phyloP scores from a whole-genome alignment of 1,140 invertebrate genomes.

The Meteorus sp. region DNA sequence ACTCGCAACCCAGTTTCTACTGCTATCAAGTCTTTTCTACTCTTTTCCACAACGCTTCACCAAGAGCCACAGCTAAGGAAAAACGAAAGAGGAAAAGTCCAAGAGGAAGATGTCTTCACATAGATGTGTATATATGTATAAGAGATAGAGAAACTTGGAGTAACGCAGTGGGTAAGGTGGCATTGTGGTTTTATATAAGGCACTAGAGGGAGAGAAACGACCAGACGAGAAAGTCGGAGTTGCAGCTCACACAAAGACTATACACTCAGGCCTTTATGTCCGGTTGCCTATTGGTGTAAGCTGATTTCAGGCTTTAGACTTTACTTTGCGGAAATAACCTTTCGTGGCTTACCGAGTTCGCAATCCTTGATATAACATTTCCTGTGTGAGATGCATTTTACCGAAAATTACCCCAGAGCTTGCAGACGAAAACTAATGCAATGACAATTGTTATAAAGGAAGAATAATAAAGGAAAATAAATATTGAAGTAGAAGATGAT shows the following conservation, averaged over 20 bases:
- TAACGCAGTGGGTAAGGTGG: not conserved
- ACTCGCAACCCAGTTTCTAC: slow-evolving; percentile 12
- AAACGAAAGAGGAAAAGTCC: no score
- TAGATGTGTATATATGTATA: slow-evolving; percentile 1
- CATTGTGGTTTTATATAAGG: slow-evolving; percentile 33
- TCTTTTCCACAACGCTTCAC: not conserved
- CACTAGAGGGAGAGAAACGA: slow-evolving; percentile 26
- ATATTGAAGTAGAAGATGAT: no score
- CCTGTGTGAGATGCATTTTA: not conserved
- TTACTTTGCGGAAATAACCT: slow-evolving; percentile 1
- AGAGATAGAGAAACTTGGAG: no score
- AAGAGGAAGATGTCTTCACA: no score
- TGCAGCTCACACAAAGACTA: slow-evolving; percentile 1
- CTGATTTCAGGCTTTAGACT: slow-evolving; percentile 39
- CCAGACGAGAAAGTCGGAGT: slow-evolving; percentile 1
- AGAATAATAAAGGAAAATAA: not conserved
- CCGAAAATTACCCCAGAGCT: slow-evolving; percentile 5
- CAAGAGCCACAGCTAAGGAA: no score
- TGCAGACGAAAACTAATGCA: not conserved
- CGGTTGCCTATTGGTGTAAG: slow-evolving; percentile 37
- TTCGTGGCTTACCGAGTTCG: slow-evolving; percentile 5
- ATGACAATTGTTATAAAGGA: not conserved
- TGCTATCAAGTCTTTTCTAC: slow-evolving; percentile 2
- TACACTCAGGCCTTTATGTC: slow-evolving; percentile 8
- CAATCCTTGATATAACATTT: slow-evolving; percentile 3